Evolutionary conservation across 2,888 invertebrate species (phyloP).

Genomic region (Chironomus tentans): DNA sequence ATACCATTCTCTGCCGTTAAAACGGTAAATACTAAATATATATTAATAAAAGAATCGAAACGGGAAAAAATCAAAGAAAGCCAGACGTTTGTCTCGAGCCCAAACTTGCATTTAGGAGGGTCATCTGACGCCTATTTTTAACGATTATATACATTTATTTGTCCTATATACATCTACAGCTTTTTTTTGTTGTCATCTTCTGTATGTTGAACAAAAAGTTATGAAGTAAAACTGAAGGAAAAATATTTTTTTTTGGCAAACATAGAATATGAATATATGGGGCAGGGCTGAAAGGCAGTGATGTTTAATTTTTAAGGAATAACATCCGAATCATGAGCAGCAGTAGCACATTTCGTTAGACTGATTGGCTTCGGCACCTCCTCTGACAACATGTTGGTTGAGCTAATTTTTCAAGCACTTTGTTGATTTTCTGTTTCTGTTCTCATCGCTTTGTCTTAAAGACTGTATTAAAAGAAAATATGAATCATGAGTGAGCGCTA

Average conservation of each 20-base stretch:
- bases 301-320: slow-evolving; percentile 1
- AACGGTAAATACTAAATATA: not conserved
- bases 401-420: not conserved
- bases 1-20: not conserved
- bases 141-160: not conserved
- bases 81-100: not conserved
- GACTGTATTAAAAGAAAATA: too few species aligned
- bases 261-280: not conserved
- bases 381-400: slow-evolving; percentile 21
- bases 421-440: too few species aligned
- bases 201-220: not conserved
- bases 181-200: not conserved
- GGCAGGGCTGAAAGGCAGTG: slow-evolving; percentile 9
- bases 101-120: slow-evolving; percentile 3
- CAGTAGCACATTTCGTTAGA: not conserved
- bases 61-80: not conserved
- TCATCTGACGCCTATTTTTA: slow-evolving; percentile 16
- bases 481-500: not conserved
- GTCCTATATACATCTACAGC: not conserved
- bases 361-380: slow-evolving; percentile 21
- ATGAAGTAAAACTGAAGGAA: not conserved
- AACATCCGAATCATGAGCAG: not conserved
- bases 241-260: not conserved
- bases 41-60: too few species aligned
- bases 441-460: too few species aligned